Conservation (phyloP, 2,797 vertebrate genomes). For the Sitta carolinensis region DNA sequence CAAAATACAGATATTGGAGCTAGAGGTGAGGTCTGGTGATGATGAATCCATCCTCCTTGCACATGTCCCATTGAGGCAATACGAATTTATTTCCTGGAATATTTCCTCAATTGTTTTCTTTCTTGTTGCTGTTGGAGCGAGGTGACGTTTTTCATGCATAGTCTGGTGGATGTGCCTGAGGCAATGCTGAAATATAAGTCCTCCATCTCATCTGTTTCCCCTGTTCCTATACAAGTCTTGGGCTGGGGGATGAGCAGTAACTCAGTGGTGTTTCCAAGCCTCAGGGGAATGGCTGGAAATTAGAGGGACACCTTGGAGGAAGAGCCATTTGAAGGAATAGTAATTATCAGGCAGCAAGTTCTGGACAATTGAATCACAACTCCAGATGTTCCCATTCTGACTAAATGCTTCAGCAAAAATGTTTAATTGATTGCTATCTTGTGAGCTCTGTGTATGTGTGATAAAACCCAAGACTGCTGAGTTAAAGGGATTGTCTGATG, state of each 20-base stretch:
- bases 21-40: neutral
- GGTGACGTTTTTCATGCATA: neutral
- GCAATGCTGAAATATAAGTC: neutral
- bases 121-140: neutral
- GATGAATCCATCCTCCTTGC: neutral
- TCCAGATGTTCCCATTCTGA: conserved; percentile 74
- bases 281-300: neutral
- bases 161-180: neutral
- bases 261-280: neutral
- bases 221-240: neutral
- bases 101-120: neutral
- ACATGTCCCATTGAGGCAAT: neutral
- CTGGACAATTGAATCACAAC: conserved; percentile 73
- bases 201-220: neutral
- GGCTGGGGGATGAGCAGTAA: neutral
- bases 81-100: neutral
- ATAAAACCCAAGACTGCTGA: conserved; percentile 61
- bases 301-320: conserved; percentile 62
- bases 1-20: neutral
- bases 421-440: conserved; percentile 59
- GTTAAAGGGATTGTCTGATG: conserved; percentile 39
- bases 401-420: conserved; percentile 50
- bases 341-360: conserved; percentile 72
- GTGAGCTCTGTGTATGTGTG: conserved; percentile 32
- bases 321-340: conserved; percentile 63